Conservation (phyloP, 2,797 vertebrate genomes). For the Etheostoma nigrum region DNA sequence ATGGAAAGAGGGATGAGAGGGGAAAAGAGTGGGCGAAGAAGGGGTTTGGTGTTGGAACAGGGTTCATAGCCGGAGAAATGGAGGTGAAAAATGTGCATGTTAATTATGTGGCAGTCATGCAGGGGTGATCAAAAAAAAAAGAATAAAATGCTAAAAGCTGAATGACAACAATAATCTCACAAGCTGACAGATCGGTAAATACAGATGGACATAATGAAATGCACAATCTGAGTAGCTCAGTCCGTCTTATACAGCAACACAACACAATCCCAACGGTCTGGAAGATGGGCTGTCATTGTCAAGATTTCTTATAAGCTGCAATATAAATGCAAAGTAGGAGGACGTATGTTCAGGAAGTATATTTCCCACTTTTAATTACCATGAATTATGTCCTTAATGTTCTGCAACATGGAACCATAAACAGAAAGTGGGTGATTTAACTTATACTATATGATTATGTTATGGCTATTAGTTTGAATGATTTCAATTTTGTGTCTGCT, state of each 20-base stretch:
- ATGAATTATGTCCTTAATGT: background rate
- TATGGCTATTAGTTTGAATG: background rate
- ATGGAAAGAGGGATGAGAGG: constrained; percentile 62
- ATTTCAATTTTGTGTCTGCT: background rate
- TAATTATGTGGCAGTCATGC: constrained; percentile 50
- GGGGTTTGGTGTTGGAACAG: constrained; percentile 38
- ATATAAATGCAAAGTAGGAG: constrained; percentile 12
- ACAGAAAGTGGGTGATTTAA: background rate
- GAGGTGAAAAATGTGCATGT: constrained; percentile 22
- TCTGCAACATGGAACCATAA: background rate
- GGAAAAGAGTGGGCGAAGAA: constrained; percentile 50
- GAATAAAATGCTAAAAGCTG: constrained; percentile 63
- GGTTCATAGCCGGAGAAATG: background rate
- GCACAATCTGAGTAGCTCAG: constrained; percentile 66
- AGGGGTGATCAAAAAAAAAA: constrained; percentile 59
- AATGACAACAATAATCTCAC: constrained; percentile 72
- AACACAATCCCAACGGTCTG: constrained; percentile 71
- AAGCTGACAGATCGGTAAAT: constrained; percentile 75
- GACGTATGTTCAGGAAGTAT: constrained; percentile 2
- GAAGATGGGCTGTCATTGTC: constrained; percentile 65
- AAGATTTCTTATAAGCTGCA: constrained; percentile 40
- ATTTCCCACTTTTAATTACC: constrained; percentile 25
- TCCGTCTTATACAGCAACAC: constrained; percentile 65
- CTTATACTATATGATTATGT: background rate
- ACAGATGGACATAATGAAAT: constrained; percentile 74